Conservation (phyloP, 2,888 invertebrate species). For the Pilophorus perplexus region DNA sequence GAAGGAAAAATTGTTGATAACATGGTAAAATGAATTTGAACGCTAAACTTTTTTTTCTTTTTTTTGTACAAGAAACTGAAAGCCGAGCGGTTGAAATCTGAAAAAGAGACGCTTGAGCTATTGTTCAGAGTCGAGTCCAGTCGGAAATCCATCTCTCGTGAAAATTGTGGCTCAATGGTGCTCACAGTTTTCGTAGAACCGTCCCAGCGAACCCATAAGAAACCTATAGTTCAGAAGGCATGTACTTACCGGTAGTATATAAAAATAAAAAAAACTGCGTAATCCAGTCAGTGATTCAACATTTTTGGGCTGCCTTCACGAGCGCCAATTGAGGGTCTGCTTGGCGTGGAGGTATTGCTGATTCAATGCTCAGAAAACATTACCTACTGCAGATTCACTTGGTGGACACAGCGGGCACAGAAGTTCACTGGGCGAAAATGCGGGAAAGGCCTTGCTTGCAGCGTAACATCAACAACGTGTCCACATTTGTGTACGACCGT, state of each 20-base stretch:
- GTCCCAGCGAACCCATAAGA: not conserved
- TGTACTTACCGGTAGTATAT: too few species aligned
- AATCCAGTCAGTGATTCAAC: too few species aligned
- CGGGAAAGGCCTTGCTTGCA: not conserved
- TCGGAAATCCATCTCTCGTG: not conserved
- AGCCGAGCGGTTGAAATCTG: not conserved
- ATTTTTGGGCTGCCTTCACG: too few species aligned
- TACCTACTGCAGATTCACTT: constrained; percentile 19
- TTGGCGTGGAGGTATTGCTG: too few species aligned
- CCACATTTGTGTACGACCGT: not conserved
- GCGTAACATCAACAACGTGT: not conserved
- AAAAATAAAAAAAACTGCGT: too few species aligned
- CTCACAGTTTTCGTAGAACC: constrained; percentile 9
- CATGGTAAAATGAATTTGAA: too few species aligned
- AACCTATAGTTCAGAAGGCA: not conserved
- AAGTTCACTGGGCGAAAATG: constrained; percentile 4
- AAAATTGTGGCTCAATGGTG: constrained; percentile 11
- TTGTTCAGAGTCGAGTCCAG: constrained; percentile 5
- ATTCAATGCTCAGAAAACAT: too few species aligned
- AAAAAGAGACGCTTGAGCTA: not conserved
- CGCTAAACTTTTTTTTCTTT: too few species aligned
- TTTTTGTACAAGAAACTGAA: not conserved
- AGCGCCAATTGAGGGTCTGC: too few species aligned
- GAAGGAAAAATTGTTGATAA: too few species aligned
- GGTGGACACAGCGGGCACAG: not conserved